These are phyloP conservation scores for Discoglossus pictus DNA, from an alignment of 2,797 vertebrate species.

Conservation along the genomic window DNA sequence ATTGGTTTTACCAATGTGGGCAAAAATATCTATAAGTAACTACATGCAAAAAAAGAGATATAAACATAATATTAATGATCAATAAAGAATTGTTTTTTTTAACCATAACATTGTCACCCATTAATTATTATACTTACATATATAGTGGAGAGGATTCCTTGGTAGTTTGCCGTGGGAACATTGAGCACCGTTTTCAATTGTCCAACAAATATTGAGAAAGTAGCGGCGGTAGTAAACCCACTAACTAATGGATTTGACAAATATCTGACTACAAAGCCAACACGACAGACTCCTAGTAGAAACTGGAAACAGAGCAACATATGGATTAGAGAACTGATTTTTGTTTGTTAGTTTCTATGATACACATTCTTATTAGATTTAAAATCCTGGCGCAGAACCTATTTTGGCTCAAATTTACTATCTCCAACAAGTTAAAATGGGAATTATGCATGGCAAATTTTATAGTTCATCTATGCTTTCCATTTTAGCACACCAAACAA, in stretches of 20 bases:
- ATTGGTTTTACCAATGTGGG: slow-evolving; percentile 76
- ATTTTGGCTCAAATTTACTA: no score
- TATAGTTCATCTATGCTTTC: no score
- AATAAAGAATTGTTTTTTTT: no score
- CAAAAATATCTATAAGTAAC: slow-evolving; percentile 79
- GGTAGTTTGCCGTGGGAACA: slow-evolving; percentile 78
- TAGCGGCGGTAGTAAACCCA: slow-evolving; percentile 85
- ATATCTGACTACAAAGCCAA: slow-evolving; percentile 84
- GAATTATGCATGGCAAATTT: no score
- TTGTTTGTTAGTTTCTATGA: no score
- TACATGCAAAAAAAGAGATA: slow-evolving; percentile 60
- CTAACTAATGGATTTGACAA: slow-evolving; percentile 82
- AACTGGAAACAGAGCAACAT: slow-evolving; percentile 58
- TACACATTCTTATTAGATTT: no score
- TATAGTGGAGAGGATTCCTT: slow-evolving; percentile 78
- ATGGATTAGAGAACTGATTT: neutral
- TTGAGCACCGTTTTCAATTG: slow-evolving; percentile 82
- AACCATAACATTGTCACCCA: no score
- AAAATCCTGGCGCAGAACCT: no score
- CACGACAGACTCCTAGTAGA: slow-evolving; percentile 74
- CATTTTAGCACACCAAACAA: no score
- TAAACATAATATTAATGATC: no score
- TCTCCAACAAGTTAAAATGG: no score
- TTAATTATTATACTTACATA: no score
- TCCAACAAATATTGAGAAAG: slow-evolving; percentile 82